Base-by-base conservation (phyloP, 2,797 vertebrate species). In the Neomorphus geoffroyi region DNA sequence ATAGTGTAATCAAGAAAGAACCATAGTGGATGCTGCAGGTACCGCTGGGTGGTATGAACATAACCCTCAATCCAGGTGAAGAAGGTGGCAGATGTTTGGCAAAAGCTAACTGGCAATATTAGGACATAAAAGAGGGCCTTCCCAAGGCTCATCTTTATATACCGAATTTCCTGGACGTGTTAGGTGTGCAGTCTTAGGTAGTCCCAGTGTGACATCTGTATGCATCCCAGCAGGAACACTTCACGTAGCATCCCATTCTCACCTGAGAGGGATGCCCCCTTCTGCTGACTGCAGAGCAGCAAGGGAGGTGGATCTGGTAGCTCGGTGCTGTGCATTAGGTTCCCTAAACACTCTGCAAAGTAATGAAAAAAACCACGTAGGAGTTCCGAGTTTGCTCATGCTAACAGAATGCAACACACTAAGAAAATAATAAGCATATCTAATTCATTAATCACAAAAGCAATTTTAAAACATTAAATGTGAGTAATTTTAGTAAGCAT, bases 1-100 rank as follows among this genome's bases (percentile, higher is more conserved):
- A 18, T 6, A 32, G 14, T 19, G 32, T n/a, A 57, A 82, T 33
- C 28, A 30, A 33, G 19, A 28, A 26, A 4, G 1, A 27, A 26
- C 32, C 5, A 0, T 43, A 43, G 48, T 13, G 32, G 16, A 35
- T 43, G 21, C 32, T 69, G n/a, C 30, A 66, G 30, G 13, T 26
- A 11, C 18, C 45, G 57, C 37, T 61, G 43, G 18, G 54, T 5
- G 1, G 1, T 35, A 11, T 23, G n/a, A 39, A 6, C 1, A 0
- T 9, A n/a, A 78, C 5, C 41, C 10, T 62, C 32, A 7, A 18
- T 56, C 39, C 53, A 30, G 28, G 39, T 27, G 37, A 54, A 87
- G 18, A 39, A n/a, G 12, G 9, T 54, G 32, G 30, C 18, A 50
- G 18, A 41, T 69, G 18, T 39, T 66, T 69, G 22, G 9, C 13